Evolutionary conservation across 2,113 vertebrate genomes (phyloP).

Genomic region (human (Homo sapiens)): DNA sequence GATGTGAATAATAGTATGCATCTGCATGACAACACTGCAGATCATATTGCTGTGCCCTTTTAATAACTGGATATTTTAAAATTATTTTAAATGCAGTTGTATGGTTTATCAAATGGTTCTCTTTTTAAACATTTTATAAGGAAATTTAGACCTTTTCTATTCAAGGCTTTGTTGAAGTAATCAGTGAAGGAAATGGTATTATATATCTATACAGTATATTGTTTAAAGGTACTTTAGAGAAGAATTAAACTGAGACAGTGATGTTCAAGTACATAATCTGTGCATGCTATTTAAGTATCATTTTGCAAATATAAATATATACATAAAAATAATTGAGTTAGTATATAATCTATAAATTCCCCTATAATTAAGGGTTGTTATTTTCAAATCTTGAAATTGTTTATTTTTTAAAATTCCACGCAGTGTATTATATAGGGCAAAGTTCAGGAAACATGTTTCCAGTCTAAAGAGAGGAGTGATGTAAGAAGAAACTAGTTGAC

Average conservation of each 20-base stretch:
- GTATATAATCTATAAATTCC: slow-evolving; percentile 32
- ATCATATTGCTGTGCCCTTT: not conserved
- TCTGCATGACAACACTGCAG: slow-evolving; percentile 15
- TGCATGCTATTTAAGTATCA: slow-evolving; percentile 36
- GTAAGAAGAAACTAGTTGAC: slow-evolving; percentile 55
- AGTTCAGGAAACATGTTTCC: slow-evolving; percentile 53
- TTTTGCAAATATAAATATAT: slow-evolving; percentile 50
- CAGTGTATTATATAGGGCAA: slow-evolving; percentile 59
- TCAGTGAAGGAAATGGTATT: slow-evolving; percentile 38
- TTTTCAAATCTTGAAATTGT: slow-evolving; percentile 28
- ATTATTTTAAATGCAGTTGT: slow-evolving; percentile 50
- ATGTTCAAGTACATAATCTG: slow-evolving; percentile 24
- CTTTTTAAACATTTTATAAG: not conserved
- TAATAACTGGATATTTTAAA: slow-evolving; percentile 43
- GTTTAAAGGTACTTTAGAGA: slow-evolving; percentile 38
- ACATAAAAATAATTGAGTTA: slow-evolving; percentile 54
- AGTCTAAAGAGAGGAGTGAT: slow-evolving; percentile 56
- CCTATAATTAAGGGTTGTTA: slow-evolving; percentile 3
- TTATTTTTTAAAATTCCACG: not conserved
- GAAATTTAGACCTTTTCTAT: slow-evolving; percentile 45
- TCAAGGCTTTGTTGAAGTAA: slow-evolving; percentile 47
- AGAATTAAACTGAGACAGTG: not conserved
- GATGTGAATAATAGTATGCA: not conserved
- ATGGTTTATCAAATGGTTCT: slow-evolving; percentile 35
- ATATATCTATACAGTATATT: not conserved